Percentiles rank a stretch among this genome's conserved stretches.
Evolutionary conservation across 2,113 vertebrate genomes (phyloP).

Genomic region (Nibea albiflora): DNA sequence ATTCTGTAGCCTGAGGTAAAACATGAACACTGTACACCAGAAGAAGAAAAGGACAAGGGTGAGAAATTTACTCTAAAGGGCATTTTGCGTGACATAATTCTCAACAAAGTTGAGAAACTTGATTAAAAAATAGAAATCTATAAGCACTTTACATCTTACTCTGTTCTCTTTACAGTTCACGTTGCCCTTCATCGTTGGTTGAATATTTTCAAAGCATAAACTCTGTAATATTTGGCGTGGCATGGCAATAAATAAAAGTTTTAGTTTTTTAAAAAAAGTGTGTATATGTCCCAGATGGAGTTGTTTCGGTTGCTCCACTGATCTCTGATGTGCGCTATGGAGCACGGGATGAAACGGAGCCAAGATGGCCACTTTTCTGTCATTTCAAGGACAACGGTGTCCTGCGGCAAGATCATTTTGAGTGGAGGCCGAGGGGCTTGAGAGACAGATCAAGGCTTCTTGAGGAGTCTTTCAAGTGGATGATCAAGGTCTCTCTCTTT

Average conservation of each 20-base stretch:
- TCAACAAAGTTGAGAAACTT: background rate
- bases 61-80: background rate
- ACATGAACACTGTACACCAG: background rate
- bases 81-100: background rate
- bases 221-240: background rate
- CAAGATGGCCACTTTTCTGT: conserved; percentile 2
- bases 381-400: background rate
- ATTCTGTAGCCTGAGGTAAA: background rate
- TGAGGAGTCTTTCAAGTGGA: background rate
- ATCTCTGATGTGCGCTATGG: conserved; percentile 14
- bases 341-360: background rate
- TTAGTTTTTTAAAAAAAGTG: background rate
- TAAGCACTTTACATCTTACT: background rate
- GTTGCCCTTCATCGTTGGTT: background rate
- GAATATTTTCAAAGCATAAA: no score
- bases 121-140: no score
- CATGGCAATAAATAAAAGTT: background rate
- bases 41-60: background rate
- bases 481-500: conserved; percentile 1
- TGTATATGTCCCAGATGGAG: background rate
- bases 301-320: background rate
- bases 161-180: background rate
- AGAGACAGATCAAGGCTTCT: conserved; percentile 8
- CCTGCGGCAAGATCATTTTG: background rate
- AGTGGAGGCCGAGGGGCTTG: background rate